Evolutionary conservation across 1,140 invertebrate genomes (phyloP), one percentile per base, ranked within the genome.

Genomic region (Macrostomum lignano): DNA sequence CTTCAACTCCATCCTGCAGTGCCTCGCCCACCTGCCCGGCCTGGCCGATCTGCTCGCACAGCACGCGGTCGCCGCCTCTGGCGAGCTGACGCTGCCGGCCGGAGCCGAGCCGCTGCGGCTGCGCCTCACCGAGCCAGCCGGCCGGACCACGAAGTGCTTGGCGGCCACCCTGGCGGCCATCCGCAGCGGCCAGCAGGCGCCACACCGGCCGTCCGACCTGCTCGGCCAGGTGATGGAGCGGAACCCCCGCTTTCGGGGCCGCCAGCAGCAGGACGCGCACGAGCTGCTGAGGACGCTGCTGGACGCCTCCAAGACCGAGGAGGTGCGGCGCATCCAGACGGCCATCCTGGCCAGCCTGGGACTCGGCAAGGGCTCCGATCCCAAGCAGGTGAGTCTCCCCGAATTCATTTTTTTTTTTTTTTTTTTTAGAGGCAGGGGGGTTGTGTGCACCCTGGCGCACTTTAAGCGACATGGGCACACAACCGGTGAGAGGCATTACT

Each of bases 261-360:
- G 71, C 17, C 73, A 79, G 42, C 84, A 94, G 51, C 84, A 94
- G 48, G 86, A 96, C 58, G 70, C 82, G 7, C 86, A 94, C 48
- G 86, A 96, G 54, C 52, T 93, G 31, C 60, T 96, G 6, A 45
- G 81, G 33, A 74, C 81, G 59, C 57, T 91, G 19, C 51, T 91
- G 17, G 79, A 91, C 51, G 68, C 68, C 37, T 70, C 86, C 31
- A 65, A 72, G 41, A 60, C 44, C 23, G 66, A 69, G 43, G 68
- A 70, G 47, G 52, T 67, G n/a, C 7, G 42, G 15, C 37, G 48
- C 1, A 37, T 44, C 22, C 39, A 43, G 38, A 21, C 40, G 21
- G 58, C 47, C 6, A 51, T 63, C 33, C 37, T 55, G n/a, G 47
- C 47, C 31, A 35, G 44, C 28, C 50, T 59, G 38, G 47, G 46